Percentiles rank a stretch among this genome's conserved stretches.
phyloP scores from a whole-genome alignment of 2,797 vertebrate species.

The Pangasius larnaudii region DNA sequence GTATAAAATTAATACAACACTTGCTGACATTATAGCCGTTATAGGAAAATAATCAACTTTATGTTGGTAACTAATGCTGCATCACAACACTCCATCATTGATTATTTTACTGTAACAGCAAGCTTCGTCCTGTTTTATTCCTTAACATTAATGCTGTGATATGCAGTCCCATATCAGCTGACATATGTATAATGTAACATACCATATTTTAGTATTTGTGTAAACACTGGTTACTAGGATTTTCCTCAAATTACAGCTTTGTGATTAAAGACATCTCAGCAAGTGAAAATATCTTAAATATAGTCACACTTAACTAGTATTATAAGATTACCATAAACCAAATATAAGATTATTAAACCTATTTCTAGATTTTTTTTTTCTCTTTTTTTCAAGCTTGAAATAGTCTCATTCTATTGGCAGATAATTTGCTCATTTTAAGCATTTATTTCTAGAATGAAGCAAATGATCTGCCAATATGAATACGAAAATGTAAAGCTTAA shows the following conservation, averaged over 20 bases:
- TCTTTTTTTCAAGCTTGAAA: no score
- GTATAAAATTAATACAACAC: background rate
- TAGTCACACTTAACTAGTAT: no score
- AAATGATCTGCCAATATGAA: no score
- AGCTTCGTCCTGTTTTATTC: background rate
- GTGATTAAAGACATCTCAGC: background rate
- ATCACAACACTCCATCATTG: background rate
- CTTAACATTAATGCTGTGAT: background rate
- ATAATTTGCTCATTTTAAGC: no score
- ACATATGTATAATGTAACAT: background rate
- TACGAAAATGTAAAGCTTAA: no score
- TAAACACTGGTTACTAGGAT: background rate
- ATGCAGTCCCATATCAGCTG: background rate
- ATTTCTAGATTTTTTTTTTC: no score
- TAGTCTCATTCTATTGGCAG: no score
- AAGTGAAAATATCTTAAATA: no score
- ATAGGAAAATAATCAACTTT: background rate
- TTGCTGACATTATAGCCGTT: background rate
- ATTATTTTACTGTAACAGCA: background rate
- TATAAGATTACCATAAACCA: no score
- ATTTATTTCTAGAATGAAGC: no score
- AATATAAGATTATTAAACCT: no score
- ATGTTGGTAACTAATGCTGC: background rate
- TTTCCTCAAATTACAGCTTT: background rate
- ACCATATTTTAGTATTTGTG: background rate